Evolutionary conservation across 2,113 vertebrate genomes (phyloP), one percentile per base, ranked within the genome.

Genomic region (Pitta sordida): DNA sequence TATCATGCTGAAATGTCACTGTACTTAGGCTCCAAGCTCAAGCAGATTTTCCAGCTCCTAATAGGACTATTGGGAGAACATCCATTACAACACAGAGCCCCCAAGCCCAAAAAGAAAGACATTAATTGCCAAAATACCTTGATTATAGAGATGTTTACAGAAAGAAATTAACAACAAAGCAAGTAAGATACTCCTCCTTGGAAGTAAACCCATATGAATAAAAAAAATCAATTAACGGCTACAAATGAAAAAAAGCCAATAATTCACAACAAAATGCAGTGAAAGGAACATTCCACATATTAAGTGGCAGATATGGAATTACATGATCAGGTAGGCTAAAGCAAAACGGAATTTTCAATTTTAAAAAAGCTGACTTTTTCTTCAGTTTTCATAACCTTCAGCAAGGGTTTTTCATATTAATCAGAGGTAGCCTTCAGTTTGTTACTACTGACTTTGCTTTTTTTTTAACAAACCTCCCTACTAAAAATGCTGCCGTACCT

Each of bases 401-500:
- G 55, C 11, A 75, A 53, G n/a, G 34, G 69, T 20, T 86, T 92
- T 59, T 74, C 34, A 32, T 24, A 55, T 6, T 74, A 73, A 90
- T 34, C 60, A 32, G 63, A 51, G 89, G 32, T 0, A 75, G 12
- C 30, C 58, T 44, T 59, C 58, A 37, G 27, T 46, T 79, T 26
- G 19, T 64, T 32, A 26, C 5, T 37, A 11, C 17, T 13, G 12
- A 27, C 21, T 27, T 63, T 18, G 16, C 24, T 78, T 52, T 71
- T 37, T 21, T 73, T 16, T 34, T 58, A 55, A 52, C 18, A 69
- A 19, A 76, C n/a, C 7, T 44, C 68, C 62, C 23, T 44, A 52
- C 29, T 36, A 8, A 12, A 83, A 92, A 43, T 13, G 26, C 8
- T 92, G 75, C 75, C 96, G 65, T 98, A 99, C 99, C 99, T 99